Evolutionary conservation across 2,113 vertebrate genomes (phyloP).

Genomic region (Ascaphus truei): DNA sequence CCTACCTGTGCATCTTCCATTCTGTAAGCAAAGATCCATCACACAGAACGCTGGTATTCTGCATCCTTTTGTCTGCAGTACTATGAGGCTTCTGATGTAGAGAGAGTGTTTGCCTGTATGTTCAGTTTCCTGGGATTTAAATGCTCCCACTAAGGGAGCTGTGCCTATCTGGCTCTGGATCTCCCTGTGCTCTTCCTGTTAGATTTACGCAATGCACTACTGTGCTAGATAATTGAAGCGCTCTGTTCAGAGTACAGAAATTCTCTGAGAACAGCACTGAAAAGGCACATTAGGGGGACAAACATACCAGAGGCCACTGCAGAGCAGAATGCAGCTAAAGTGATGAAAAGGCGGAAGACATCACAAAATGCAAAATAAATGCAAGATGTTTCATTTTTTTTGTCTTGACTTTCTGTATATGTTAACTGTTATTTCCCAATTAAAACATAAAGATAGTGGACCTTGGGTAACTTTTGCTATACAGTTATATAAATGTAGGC

Average conservation of each 20-base stretch:
- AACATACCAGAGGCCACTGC: conserved; percentile 37
- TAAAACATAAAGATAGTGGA: too few species aligned
- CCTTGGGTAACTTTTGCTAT: too few species aligned
- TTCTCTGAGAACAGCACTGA: conserved; percentile 38
- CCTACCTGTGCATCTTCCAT: too few species aligned
- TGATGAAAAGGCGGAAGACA: too few species aligned
- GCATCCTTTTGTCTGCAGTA: neutral
- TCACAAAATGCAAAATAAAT: too few species aligned
- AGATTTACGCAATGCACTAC: conserved; percentile 43
- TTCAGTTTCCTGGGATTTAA: neutral
- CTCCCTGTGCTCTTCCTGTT: conserved; percentile 8
- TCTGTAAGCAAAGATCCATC: neutral
- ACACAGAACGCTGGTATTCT: neutral
- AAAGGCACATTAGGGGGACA: conserved; percentile 47
- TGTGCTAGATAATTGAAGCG: conserved; percentile 57
- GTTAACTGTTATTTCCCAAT: too few species aligned
- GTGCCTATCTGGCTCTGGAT: conserved; percentile 6
- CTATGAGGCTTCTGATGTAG: neutral
- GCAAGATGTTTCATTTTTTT: too few species aligned
- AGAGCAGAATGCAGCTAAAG: conserved; percentile 34
- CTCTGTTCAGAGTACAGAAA: conserved; percentile 27
- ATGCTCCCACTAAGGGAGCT: neutral
- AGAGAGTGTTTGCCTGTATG: neutral
- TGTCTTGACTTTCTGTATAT: too few species aligned
- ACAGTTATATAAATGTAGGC: too few species aligned